Evolutionary conservation across 1,140 invertebrate genomes (phyloP), one percentile per base, ranked within the genome.

Genomic region (Melitaea cinxia): DNA sequence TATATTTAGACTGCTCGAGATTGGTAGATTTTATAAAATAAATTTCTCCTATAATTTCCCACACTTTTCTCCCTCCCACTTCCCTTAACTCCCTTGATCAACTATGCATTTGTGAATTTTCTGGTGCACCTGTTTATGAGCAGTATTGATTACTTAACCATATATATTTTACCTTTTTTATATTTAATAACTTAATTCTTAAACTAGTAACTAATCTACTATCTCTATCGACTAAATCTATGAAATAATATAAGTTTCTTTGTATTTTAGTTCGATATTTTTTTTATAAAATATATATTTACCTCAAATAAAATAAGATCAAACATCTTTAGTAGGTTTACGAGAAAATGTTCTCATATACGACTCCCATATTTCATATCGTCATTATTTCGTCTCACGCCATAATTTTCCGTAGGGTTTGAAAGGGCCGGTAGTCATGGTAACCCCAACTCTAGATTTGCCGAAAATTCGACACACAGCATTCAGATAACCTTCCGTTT

Each of bases 361-460:
- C 19, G 42, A 37, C 19, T 66, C 19, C 57, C 57, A 66, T 66
- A 60, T 66, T 66, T 66, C 64, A 66, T 66, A 59, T 66, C 64
- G 57, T 60, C 64, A 66, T 66, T 66, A 66, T 66, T 55, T 66
- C 57, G 50, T 35, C 39, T 66, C 39, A 55, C 64, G 64, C 64
- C 39, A 54, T 66, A 57, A 66, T 56, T 60, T 59, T 60, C 49
- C 24, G 57, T 55, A 42, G 63, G 64, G 64, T 60, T 60, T 59
- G 53, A 65, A 55, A 66, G 64, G 64, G 56, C 50, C 55, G 49
- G 64, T 66, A 1, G 64, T 39, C 26, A 66, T 66, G 50, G 64
- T 17, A 55, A 66, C 64, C 52, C 50, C 64, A 55, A 50, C 64
- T 66, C 52, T 49, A 50, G 56, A 60, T 66, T 55, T 60, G 64